These are phyloP conservation scores for Heliconius eleuchia DNA, from an alignment of 1,140 invertebrate species.

Conservation along the genomic window DNA sequence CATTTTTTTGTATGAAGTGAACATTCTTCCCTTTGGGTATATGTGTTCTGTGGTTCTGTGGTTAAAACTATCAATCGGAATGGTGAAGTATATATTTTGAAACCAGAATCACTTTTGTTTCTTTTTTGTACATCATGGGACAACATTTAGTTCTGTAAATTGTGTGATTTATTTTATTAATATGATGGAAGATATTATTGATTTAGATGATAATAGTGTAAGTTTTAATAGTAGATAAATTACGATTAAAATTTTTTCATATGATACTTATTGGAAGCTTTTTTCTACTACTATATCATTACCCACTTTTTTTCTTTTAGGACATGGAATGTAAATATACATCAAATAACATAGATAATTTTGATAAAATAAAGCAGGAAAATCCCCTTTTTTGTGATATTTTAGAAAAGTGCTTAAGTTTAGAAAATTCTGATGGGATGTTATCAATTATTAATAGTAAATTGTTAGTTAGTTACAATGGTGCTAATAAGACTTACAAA, in stretches of 20 bases:
- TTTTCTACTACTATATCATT: background rate
- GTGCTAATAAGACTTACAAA: constrained; percentile 40
- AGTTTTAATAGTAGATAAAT: constrained; percentile 16
- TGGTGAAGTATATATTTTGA: background rate
- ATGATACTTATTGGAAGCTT: background rate
- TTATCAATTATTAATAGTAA: constrained; percentile 46
- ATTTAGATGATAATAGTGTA: constrained; percentile 42
- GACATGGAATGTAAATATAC: constrained; percentile 22
- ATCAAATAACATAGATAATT: constrained; percentile 21
- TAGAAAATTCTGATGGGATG: constrained; percentile 52
- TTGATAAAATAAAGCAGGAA: constrained; percentile 31
- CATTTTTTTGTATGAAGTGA: too few species aligned
- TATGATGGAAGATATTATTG: constrained; percentile 22
- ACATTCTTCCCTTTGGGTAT: too few species aligned
- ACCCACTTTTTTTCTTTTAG: background rate
- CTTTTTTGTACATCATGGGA: background rate
- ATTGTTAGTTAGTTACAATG: constrained; percentile 43
- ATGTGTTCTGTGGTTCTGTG: too few species aligned
- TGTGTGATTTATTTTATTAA: background rate
- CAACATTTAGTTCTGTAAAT: background rate
- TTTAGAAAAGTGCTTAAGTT: constrained; percentile 46
- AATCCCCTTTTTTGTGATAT: constrained; percentile 44
- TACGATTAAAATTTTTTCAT: background rate
- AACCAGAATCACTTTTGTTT: background rate
- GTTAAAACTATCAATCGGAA: background rate